Conservation (phyloP, 2,888 invertebrate genomes). For the Tricholauxania praeusta region DNA sequence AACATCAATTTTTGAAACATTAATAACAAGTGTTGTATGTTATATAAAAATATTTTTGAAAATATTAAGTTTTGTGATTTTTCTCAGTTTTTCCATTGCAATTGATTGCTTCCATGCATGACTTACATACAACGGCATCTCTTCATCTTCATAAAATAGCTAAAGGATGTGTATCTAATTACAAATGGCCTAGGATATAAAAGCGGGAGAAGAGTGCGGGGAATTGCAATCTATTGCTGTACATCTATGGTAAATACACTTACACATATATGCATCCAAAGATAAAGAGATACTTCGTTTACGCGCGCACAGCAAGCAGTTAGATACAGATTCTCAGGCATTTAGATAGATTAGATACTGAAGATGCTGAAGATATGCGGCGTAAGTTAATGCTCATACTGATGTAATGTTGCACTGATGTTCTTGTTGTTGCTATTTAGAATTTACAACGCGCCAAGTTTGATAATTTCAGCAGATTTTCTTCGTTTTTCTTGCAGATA, state of each 20-base stretch:
- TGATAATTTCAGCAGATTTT: constrained; percentile 45
- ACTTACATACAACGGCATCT: constrained; percentile 15
- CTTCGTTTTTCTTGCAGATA: background rate
- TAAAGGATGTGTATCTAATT: constrained; percentile 52
- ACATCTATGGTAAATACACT: no score
- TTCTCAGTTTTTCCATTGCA: background rate
- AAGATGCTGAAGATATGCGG: background rate
- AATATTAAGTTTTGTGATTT: background rate
- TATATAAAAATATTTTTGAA: background rate
- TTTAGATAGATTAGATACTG: constrained; percentile 5
- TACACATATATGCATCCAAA: no score
- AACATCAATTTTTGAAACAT: no score
- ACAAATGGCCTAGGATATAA: constrained; percentile 39
- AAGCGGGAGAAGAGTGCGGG: constrained; percentile 16
- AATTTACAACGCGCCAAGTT: constrained; percentile 47
- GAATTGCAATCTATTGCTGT: constrained; percentile 1
- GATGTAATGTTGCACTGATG: constrained; percentile 32
- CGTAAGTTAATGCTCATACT: constrained; percentile 2
- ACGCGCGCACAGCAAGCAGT: background rate
- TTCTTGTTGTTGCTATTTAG: constrained; percentile 46
- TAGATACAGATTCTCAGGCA: constrained; percentile 6
- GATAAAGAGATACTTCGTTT: no score
- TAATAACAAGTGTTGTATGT: no score
- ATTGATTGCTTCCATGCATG: constrained; percentile 6
- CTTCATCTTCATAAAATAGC: constrained; percentile 34